Base-by-base conservation (phyloP, 2,797 vertebrate genomes). In the Holocentrus rufus region DNA sequence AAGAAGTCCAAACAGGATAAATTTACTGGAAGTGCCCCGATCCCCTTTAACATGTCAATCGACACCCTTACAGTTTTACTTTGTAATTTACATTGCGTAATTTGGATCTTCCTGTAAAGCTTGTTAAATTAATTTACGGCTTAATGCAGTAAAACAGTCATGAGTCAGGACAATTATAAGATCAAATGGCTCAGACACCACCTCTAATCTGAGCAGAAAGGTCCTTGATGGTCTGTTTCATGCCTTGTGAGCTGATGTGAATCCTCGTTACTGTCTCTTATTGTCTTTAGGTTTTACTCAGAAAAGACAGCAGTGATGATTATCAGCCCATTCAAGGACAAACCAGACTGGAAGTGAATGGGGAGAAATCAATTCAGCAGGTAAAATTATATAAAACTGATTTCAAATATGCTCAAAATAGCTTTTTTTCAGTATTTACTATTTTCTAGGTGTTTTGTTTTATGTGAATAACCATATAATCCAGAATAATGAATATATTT, bases 271-370 rank as follows among this genome's bases (percentile, higher is more conserved):
- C 31, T 34, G 1, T 59, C 31, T 11, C 39, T 20, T 42, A 7
- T 17, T 42, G 44, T 57, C 87, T 87, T 67, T 54, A 95, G 94
- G 93, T 94, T 79, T 91, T 94, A 57, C 87, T 94, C 25, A 83
- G 77, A 81, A 94, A 87, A 87, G 88, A 91, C 39, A 74, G 69
- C 56, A 60, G 77, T 22, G 85, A 85, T 14, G 89, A 84, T 13
- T 46, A 69, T 62, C 79, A 76, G 69, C n/a, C 70, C 20, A 27
- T 56, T 7, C 75, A 74, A 25, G 81, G 53, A 81, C 73, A 85
- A 65, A 80, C 50, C 64, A 68, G 61, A 49, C 17, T 52, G 3
- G 82, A 76, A 59, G 7, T 72, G 62, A 80, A 75, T 17, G 69
- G 72, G 63, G 89, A 90, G 14, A 87, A 75, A 73, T 42, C 59